These are phyloP conservation scores for Taphrorychus bicolor DNA, from an alignment of 2,888 invertebrate genomes.

Conservation along the genomic window DNA sequence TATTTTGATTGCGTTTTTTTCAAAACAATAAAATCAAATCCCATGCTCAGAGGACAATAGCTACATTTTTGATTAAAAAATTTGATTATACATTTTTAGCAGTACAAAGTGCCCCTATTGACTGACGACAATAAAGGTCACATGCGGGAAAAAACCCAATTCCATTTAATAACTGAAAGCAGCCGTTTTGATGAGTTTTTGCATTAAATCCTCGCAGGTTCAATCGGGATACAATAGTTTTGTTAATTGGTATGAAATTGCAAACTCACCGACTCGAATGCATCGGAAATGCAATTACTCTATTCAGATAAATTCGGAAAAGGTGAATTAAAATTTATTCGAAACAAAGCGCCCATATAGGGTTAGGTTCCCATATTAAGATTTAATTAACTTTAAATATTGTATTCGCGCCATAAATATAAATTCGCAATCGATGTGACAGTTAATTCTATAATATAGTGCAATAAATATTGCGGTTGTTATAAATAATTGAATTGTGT, in stretches of 20 bases:
- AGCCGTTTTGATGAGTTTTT: constrained; percentile 15
- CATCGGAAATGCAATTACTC: not conserved
- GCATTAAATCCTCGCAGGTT: constrained; percentile 9
- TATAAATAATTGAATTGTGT: no score
- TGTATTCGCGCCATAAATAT: no score
- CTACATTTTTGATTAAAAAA: constrained; percentile 2
- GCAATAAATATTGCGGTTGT: no score
- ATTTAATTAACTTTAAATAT: not conserved
- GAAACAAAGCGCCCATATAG: not conserved
- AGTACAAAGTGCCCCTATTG: not conserved
- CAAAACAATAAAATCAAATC: not conserved
- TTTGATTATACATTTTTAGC: constrained; percentile 11
- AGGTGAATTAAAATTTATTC: not conserved
- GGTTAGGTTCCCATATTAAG: no score
- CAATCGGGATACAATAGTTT: not conserved
- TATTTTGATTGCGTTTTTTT: not conserved
- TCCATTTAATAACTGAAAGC: constrained; percentile 19
- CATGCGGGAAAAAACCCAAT: constrained; percentile 10
- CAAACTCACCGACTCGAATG: not conserved
- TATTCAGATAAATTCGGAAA: not conserved
- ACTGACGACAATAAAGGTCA: constrained; percentile 2
- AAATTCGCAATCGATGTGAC: no score
- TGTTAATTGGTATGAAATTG: not conserved
- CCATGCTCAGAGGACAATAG: no score
- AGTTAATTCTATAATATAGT: no score